Percentiles rank a stretch among this genome's conserved stretches.
Conservation (phyloP, 2,113 vertebrate genomes). For the Alethe diademata region DNA sequence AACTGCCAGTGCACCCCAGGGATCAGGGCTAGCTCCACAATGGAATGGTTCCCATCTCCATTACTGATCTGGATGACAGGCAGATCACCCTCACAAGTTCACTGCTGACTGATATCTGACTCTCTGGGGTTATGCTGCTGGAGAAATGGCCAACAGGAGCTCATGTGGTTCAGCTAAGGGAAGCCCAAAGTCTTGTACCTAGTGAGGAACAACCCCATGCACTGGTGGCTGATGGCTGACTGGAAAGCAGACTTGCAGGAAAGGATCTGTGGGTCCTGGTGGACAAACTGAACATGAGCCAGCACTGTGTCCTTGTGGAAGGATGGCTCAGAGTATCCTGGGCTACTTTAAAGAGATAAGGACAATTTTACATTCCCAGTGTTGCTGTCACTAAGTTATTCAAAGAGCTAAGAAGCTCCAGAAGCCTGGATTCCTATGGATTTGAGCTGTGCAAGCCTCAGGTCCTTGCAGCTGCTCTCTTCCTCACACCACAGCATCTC, state of each 20-base stretch:
- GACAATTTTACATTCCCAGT: not conserved
- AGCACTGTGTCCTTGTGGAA: not conserved
- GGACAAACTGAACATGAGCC: not conserved
- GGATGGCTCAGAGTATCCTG: not conserved
- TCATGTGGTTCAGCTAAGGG: not conserved
- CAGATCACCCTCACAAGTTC: not conserved
- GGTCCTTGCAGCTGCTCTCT: not conserved
- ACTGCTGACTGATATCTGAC: rapidly evolving
- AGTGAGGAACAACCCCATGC: not conserved
- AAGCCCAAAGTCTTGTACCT: not conserved
- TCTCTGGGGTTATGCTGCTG: not conserved
- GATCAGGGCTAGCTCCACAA: not conserved
- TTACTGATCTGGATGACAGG: rapidly evolving
- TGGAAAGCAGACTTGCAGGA: not conserved
- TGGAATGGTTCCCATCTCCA: no score
- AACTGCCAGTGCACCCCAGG: not conserved
- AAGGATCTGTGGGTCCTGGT: not conserved
- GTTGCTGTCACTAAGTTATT: not conserved
- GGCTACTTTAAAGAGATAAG: not conserved
- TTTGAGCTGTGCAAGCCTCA: not conserved
- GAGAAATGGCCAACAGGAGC: not conserved
- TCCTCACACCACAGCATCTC: not conserved
- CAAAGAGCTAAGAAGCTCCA: not conserved
- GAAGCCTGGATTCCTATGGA: not conserved
- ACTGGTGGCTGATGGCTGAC: not conserved